Conservation (phyloP, 1,140 invertebrate species). For the Idris sp. region DNA sequence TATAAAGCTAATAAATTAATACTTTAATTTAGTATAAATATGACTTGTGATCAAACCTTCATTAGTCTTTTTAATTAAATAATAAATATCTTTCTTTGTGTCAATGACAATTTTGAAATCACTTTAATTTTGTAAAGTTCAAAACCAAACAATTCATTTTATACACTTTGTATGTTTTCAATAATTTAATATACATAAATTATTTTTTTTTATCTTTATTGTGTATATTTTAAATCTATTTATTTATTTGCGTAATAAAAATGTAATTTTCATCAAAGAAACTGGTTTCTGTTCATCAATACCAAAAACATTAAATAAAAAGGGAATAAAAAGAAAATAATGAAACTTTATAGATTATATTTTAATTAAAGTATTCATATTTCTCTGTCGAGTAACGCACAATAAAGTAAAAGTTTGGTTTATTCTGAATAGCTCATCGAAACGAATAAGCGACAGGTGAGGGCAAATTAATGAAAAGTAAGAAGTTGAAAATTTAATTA, state of each 20-base stretch:
- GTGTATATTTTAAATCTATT: no score
- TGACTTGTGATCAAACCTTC: slow-evolving; percentile 13
- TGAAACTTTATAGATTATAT: slow-evolving; percentile 14
- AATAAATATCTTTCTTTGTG: no score
- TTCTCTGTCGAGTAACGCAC: slow-evolving; percentile 13
- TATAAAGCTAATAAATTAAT: slow-evolving; percentile 20
- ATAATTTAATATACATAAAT: no score
- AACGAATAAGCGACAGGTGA: slow-evolving; percentile 9
- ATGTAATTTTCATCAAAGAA: no score
- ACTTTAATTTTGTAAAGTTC: no score
- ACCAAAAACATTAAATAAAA: no score
- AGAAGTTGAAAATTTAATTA: slow-evolving; percentile 39
- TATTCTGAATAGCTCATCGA: slow-evolving; percentile 26
- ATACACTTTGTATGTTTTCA: no score
- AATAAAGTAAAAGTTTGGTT: slow-evolving; percentile 19
- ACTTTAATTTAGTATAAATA: slow-evolving; percentile 35
- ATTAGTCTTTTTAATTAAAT: slow-evolving; percentile 13
- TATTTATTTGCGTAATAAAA: no score
- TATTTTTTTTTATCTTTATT: no score
- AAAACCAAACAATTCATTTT: no score
- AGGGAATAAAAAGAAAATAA: no score
- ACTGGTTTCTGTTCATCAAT: slow-evolving; percentile 11
- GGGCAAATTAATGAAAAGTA: slow-evolving; percentile 24
- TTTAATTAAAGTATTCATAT: slow-evolving; percentile 29
- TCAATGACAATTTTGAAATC: no score